A percentile compares a stretch with the other conserved stretches of the same genome.
These are phyloP conservation scores for Muricea muricata DNA, from an alignment of 92 coral and sea anemone genomes.

Conservation along the genomic window DNA sequence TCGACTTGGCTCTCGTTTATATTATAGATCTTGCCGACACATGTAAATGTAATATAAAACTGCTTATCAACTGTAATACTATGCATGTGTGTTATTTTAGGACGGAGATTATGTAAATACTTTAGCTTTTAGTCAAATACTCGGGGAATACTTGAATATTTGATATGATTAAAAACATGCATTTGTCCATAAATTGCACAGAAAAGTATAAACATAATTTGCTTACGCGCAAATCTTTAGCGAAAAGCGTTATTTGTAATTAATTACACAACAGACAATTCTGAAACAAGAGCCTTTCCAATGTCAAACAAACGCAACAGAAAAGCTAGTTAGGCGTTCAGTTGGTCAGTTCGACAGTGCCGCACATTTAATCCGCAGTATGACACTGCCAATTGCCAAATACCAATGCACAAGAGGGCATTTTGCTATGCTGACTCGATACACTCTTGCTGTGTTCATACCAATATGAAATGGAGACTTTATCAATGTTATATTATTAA, in stretches of 20 bases:
- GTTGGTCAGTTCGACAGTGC: background rate
- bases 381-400: constrained; percentile 12
- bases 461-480: too few species aligned
- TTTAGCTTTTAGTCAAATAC: background rate
- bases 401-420: background rate
- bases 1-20: background rate
- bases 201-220: background rate
- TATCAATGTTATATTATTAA: too few species aligned
- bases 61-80: background rate
- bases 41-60: background rate
- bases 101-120: background rate
- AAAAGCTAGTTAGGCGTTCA: constrained; percentile 2
- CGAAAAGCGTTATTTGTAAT: background rate
- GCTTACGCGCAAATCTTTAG: background rate
- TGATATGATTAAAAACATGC: constrained; percentile 8
- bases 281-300: background rate
- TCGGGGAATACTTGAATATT: background rate
- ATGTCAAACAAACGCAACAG: background rate
- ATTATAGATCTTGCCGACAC: background rate
- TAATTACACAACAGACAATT: background rate
- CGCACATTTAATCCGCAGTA: too few species aligned
- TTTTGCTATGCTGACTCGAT: too few species aligned
- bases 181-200: background rate
- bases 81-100: background rate
- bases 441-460: too few species aligned